These are phyloP conservation scores for Bradysia coprophila DNA, from an alignment of 1,140 invertebrate species.

Conservation along the genomic window DNA sequence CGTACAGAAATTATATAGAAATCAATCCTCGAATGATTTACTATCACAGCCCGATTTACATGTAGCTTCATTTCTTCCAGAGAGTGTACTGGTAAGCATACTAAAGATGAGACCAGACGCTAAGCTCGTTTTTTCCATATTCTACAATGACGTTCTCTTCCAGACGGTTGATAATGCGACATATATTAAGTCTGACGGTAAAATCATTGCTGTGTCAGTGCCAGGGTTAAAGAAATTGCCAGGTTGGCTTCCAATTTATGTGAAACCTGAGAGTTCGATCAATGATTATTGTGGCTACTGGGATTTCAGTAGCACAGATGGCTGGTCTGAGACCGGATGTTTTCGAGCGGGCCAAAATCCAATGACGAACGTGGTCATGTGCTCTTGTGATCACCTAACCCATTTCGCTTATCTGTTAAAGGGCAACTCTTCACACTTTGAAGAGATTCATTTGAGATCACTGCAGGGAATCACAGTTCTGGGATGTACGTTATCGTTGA, in stretches of 20 bases:
- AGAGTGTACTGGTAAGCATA: constrained; percentile 21
- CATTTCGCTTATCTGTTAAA: constrained; percentile 36
- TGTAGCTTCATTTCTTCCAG: constrained; percentile 30
- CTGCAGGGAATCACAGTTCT: constrained; percentile 36
- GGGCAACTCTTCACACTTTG: constrained; percentile 15
- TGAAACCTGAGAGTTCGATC: constrained; percentile 11
- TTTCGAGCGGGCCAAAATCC: not conserved
- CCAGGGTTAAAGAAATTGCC: constrained; percentile 30
- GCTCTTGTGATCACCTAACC: constrained; percentile 35
- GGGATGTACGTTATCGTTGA: constrained; percentile 33
- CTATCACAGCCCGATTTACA: constrained; percentile 26
- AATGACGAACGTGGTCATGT: constrained; percentile 25
- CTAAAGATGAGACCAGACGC: constrained; percentile 11
- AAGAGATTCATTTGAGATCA: constrained; percentile 23
- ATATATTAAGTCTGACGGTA: constrained; percentile 19
- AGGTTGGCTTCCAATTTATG: constrained; percentile 27
- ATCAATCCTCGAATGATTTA: constrained; percentile 25
- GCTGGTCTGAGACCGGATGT: constrained; percentile 31
- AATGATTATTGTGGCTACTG: constrained; percentile 33
- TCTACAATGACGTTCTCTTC: constrained; percentile 33
- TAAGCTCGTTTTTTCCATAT: constrained; percentile 30
- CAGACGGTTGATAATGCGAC: constrained; percentile 18
- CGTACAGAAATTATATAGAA: constrained; percentile 24
- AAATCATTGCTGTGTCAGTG: constrained; percentile 32
- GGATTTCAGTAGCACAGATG: constrained; percentile 27